Conservation (phyloP, 2,113 vertebrate genomes). For the Plecturocebus donacophilus region DNA sequence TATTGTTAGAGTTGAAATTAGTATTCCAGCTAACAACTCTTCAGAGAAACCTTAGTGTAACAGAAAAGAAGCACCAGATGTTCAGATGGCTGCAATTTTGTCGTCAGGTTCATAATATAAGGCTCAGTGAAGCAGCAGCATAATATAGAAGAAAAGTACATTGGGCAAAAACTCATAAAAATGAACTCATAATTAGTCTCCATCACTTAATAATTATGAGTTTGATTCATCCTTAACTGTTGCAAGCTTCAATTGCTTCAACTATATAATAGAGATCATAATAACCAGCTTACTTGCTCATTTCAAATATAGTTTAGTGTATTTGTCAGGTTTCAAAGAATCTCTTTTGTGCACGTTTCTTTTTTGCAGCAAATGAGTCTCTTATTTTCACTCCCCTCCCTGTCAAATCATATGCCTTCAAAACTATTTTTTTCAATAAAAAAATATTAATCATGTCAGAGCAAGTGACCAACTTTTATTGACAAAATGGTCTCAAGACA, state of each 20-base stretch:
- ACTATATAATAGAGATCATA: constrained; percentile 28
- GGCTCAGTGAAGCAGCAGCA: neutral
- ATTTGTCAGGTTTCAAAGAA: constrained; percentile 47
- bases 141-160: constrained; percentile 45
- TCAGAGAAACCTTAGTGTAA: neutral
- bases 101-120: constrained; percentile 60
- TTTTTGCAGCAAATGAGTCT: neutral
- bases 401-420: neutral
- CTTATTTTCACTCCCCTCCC: neutral
- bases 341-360: neutral
- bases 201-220: constrained; percentile 59
- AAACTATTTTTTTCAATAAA: neutral
- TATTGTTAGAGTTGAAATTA: constrained; percentile 43
- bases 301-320: constrained; percentile 20
- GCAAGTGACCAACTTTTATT: neutral
- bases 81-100: constrained; percentile 55
- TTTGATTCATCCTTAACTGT: constrained; percentile 43
- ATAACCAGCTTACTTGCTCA: constrained; percentile 49
- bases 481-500: neutral
- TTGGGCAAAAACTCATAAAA: constrained; percentile 44
- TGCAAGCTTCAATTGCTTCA: constrained; percentile 33
- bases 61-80: constrained; percentile 53
- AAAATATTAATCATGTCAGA: neutral
- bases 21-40: constrained; percentile 34
- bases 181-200: constrained; percentile 58